A percentile compares a stretch with the other conserved stretches of the same genome.
Conservation (phyloP, 2,888 invertebrate genomes). For the Eupithecia subfuscata region DNA sequence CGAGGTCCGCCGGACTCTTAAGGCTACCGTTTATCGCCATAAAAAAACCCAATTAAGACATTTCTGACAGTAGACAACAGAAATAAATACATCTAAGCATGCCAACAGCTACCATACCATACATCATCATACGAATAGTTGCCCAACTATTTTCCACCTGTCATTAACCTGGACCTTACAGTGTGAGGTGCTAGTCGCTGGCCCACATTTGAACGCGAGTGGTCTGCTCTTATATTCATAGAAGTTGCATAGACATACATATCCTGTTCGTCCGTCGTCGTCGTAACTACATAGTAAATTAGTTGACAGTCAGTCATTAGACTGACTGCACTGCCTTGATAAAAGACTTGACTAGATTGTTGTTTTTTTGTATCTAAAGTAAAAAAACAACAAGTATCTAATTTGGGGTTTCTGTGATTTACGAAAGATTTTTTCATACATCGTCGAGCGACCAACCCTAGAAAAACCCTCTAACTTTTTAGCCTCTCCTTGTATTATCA, state of each 20-base stretch:
- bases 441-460: neutral
- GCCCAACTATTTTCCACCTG: conserved; percentile 44
- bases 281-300: neutral
- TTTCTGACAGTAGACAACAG: conserved; percentile 36
- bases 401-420: neutral
- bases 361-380: neutral
- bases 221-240: neutral
- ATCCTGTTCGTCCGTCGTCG: neutral
- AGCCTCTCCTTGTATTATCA: neutral
- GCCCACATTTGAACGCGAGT: conserved; percentile 1
- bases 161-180: conserved; percentile 40
- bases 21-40: conserved; percentile 32
- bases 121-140: conserved; percentile 35
- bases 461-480: neutral
- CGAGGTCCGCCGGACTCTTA: too few relatives aligned
- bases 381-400: neutral
- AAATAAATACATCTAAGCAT: conserved; percentile 39
- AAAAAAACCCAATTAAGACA: conserved; percentile 41
- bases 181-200: conserved; percentile 10
- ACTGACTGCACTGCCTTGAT: neutral
- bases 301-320: neutral
- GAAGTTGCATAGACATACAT: neutral
- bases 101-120: conserved; percentile 34
- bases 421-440: neutral
- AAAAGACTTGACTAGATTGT: neutral